Conservation (phyloP, 2,888 invertebrate species). For the Caenorhabditis sinica region DNA sequence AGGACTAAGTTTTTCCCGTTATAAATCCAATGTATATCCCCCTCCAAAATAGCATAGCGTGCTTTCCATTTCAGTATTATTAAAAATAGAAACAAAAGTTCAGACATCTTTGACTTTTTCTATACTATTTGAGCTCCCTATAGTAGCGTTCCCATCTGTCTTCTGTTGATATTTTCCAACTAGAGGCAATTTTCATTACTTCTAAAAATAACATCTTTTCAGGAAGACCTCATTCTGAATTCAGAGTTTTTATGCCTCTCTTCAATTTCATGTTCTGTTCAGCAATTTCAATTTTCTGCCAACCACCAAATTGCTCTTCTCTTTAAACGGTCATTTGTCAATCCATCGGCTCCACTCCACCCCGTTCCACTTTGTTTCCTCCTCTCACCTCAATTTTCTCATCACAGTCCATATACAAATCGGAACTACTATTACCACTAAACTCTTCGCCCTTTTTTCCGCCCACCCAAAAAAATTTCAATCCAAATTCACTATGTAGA, state of each 20-base stretch:
- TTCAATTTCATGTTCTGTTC: neutral
- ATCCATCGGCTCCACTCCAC: conserved; percentile 6
- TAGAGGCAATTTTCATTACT: no score
- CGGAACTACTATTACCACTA: conserved; percentile 58
- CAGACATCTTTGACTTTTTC: no score
- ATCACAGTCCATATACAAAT: conserved; percentile 33
- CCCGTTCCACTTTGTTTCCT: conserved; percentile 5
- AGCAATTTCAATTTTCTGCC: neutral
- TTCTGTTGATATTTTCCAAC: no score
- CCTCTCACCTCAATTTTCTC: conserved; percentile 54
- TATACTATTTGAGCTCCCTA: no score
- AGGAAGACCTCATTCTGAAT: neutral
- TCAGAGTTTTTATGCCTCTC: conserved; percentile 14
- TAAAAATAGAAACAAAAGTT: no score
- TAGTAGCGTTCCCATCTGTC: no score
- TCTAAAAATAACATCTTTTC: neutral
- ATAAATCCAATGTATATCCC: no score
- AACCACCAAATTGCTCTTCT: conserved; percentile 7
- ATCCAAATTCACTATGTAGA: conserved; percentile 19
- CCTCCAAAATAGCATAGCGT: no score
- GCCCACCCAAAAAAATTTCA: neutral
- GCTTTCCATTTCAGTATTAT: no score
- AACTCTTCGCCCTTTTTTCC: conserved; percentile 21
- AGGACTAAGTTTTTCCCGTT: neutral
- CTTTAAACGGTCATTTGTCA: conserved; percentile 49